Evolutionary conservation across 1,140 invertebrate genomes (phyloP).

Genomic region (Heliconius hewitsoni): DNA sequence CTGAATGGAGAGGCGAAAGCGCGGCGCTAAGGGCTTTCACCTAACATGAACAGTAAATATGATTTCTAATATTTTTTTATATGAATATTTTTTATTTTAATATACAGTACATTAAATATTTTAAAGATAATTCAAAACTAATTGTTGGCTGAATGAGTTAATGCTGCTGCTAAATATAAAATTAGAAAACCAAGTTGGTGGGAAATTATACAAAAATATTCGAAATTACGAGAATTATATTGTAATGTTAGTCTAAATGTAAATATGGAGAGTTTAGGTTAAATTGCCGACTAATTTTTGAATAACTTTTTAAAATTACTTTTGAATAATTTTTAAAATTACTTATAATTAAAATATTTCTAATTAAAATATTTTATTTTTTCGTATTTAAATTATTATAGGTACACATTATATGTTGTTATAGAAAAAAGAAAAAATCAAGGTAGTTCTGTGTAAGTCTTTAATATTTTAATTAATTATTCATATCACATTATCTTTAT

Average conservation of each 20-base stretch:
- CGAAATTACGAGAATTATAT: too few relatives aligned
- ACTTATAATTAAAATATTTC: too few relatives aligned
- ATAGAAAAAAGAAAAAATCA: too few relatives aligned
- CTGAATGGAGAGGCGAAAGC: background rate
- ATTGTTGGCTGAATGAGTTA: background rate
- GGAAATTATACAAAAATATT: background rate
- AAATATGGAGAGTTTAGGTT: too few relatives aligned
- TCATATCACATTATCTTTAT: background rate
- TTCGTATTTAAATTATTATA: background rate
- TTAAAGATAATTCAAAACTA: background rate
- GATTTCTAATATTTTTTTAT: background rate
- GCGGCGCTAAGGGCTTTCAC: slow-evolving; percentile 10
- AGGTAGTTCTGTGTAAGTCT: too few relatives aligned
- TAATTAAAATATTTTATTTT: too few relatives aligned
- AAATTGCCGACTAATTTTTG: too few relatives aligned
- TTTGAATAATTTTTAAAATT: too few relatives aligned
- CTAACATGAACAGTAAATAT: background rate
- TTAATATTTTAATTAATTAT: background rate
- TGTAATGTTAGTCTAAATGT: too few relatives aligned
- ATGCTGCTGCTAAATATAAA: background rate
- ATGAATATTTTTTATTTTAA: background rate
- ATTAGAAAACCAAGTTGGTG: background rate
- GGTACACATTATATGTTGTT: too few relatives aligned
- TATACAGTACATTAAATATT: background rate
- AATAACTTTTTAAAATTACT: too few relatives aligned